Conservation (phyloP, 2,888 invertebrate genomes). For the Melanostoma mellinum region DNA sequence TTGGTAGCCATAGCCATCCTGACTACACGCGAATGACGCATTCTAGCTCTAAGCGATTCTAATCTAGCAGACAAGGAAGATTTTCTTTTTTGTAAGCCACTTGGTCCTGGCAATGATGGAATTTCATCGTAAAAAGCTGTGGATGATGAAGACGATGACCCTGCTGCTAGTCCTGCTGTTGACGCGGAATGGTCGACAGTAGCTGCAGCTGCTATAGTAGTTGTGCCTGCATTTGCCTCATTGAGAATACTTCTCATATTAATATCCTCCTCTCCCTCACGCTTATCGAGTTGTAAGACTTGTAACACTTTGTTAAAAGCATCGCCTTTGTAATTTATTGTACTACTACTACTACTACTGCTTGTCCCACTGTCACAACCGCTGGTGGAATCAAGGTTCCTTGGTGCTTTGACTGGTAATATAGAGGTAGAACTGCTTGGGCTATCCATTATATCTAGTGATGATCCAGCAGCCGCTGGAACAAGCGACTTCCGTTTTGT, state of each 20-base stretch:
- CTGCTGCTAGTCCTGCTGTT: neutral
- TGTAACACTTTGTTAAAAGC: conserved; percentile 16
- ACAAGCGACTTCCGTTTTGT: conserved; percentile 28
- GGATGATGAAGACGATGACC: conserved; percentile 19
- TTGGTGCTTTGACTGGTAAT: conserved; percentile 17
- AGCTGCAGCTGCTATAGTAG: conserved; percentile 1
- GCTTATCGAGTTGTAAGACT: conserved; percentile 13
- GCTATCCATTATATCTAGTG: conserved; percentile 19
- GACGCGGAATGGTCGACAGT: neutral
- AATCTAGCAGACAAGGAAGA: too few species aligned
- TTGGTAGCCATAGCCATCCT: neutral
- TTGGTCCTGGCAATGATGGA: conserved; percentile 61
- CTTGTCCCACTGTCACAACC: conserved; percentile 34
- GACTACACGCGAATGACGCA: too few species aligned
- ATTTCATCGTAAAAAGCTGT: conserved; percentile 42
- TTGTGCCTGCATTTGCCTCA: neutral
- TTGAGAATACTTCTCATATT: conserved; percentile 1
- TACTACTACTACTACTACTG: conserved; percentile 14
- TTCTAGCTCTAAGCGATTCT: too few species aligned
- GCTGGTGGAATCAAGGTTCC: conserved; percentile 40
- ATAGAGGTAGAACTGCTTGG: conserved; percentile 24
- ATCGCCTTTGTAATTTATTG: conserved; percentile 16
- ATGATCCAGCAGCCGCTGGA: conserved; percentile 41
- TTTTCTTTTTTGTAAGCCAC: conserved; percentile 58
- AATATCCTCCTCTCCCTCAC: neutral